phyloP scores from a whole-genome alignment of 2,113 vertebrate species.

The Nothocercus julius region DNA sequence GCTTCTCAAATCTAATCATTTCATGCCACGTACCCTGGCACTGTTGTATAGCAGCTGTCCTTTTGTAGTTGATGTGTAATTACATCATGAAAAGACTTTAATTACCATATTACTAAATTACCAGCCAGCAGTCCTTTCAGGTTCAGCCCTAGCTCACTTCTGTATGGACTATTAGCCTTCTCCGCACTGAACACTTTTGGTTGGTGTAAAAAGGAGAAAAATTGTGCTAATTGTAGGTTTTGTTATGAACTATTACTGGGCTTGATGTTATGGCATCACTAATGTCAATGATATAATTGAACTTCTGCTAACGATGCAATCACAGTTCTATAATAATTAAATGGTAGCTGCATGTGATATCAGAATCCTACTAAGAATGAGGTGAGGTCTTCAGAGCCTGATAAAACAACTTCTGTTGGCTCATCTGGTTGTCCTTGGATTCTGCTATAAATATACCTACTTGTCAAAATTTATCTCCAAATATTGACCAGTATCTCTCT shows the following conservation, averaged over 20 bases:
- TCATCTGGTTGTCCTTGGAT: slow-evolving; percentile 35
- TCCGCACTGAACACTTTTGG: slow-evolving; percentile 29
- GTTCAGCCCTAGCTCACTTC: slow-evolving; percentile 53
- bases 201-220: slow-evolving; percentile 50
- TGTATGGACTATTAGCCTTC: slow-evolving; percentile 51
- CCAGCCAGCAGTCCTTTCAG: slow-evolving; percentile 64
- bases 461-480: slow-evolving; percentile 25
- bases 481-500: not conserved
- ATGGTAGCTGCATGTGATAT: slow-evolving; percentile 44
- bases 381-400: slow-evolving; percentile 34
- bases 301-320: slow-evolving; percentile 61
- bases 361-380: slow-evolving; percentile 60
- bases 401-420: slow-evolving; percentile 37
- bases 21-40: slow-evolving; percentile 44
- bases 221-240: slow-evolving; percentile 53
- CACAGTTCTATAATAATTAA: slow-evolving; percentile 59
- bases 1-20: slow-evolving; percentile 32
- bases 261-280: slow-evolving; percentile 68
- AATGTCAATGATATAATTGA: slow-evolving; percentile 72
- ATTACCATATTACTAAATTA: slow-evolving; percentile 63
- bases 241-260: slow-evolving; percentile 45
- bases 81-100: slow-evolving; percentile 62
- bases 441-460: slow-evolving; percentile 25
- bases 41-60: slow-evolving; percentile 46
- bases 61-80: slow-evolving; percentile 57